Base-by-base conservation (phyloP, 2,113 vertebrate species). In the Neomonachus schauinslandi region DNA sequence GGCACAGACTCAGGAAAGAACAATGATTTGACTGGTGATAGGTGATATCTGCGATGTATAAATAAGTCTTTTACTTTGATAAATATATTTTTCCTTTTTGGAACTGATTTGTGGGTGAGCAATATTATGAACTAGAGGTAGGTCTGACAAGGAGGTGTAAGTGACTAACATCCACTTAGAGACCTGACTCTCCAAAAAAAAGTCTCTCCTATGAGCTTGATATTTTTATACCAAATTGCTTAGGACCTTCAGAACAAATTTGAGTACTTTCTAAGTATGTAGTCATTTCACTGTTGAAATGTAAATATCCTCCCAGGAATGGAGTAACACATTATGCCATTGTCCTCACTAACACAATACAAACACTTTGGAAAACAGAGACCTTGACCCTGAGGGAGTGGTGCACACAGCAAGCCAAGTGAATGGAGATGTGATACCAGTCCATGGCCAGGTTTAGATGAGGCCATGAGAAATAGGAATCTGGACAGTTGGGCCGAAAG, bases 31-130 rank as follows among this genome's bases (percentile, higher is more conserved):
- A 1, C 51, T 93, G 42, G 24, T 14, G 93, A 33, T 76, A 39
- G 26, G 4, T 83, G 74, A 67, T 74, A 39, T 31, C 69, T 96
- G 6, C 65, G 46, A 86, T 79, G 7, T 90, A 61, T 72, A 76
- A 91, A 57, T 82, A 74, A 49, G 51, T 83, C 13, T 39, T 94
- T 96, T 46, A 95, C 5, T 11, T 89, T 96, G 71, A 89, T 86
- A 92, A 89, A 51, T 7, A 11, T 21, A 55, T 53, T 61, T 93
- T 92, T 74, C 12, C 15, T 69, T 3, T 72, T 96, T 91, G 51
- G 28, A 84, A 88, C 42, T 95, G 11, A 89, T 85, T 86, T 82
- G 39, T 42, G 10, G 13, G 22, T 91, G 26, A 86, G 21, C 22
- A 89, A 65, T 82, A 7, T 85, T 33, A 65, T 72, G 57, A 81